phyloP scores from a whole-genome alignment of 2,797 vertebrate species.

The Spea hammondii region DNA sequence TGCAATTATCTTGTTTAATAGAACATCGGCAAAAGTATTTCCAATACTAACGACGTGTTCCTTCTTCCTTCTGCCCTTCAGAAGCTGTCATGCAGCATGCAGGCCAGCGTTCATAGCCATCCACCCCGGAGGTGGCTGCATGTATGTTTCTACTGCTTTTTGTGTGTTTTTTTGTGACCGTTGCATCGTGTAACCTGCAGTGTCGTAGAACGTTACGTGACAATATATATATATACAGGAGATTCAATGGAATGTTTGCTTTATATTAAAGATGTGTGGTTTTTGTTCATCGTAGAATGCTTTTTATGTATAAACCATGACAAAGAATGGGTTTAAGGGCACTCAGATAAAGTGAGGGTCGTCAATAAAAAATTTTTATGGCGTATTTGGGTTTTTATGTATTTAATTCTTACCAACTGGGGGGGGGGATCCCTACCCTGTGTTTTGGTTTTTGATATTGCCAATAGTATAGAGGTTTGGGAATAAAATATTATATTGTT shows the following conservation, averaged over 20 bases:
- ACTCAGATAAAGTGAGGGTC: too few species aligned
- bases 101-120: constrained; percentile 49
- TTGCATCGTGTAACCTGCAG: constrained; percentile 22
- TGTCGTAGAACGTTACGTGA: too few species aligned
- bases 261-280: not conserved
- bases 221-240: too few species aligned
- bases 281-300: not conserved
- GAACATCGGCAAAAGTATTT: constrained; percentile 31
- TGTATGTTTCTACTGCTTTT: constrained; percentile 47
- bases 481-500: too few species aligned
- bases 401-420: too few species aligned
- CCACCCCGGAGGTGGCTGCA: constrained; percentile 50
- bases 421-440: too few species aligned
- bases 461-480: too few species aligned
- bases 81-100: constrained; percentile 53
- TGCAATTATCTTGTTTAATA: constrained; percentile 27
- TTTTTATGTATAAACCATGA: too few species aligned
- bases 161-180: not conserved
- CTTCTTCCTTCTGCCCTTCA: constrained; percentile 50
- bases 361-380: too few species aligned
- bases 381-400: too few species aligned
- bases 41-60: constrained; percentile 42
- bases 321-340: too few species aligned
- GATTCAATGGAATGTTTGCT: not conserved
- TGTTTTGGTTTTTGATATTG: too few species aligned